phyloP scores from a whole-genome alignment of 2,797 vertebrate species.

The Columba guinea region DNA sequence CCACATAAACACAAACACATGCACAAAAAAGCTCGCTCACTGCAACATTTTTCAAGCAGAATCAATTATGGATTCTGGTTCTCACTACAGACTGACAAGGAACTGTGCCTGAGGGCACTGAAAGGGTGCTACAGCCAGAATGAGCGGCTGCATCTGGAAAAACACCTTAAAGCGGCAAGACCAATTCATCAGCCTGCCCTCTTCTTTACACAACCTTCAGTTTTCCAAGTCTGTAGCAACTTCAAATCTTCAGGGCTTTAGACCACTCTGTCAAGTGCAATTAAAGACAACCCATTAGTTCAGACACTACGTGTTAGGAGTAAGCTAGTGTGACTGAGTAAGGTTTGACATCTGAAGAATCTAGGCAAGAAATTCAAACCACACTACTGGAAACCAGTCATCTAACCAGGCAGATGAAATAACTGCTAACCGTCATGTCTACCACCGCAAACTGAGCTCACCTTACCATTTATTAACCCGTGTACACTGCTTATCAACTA shows the following conservation, averaged over 20 bases:
- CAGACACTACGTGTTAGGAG: fast-evolving
- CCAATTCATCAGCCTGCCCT: background rate
- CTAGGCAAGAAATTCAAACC: background rate
- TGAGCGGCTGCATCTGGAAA: fast-evolving
- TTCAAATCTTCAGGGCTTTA: background rate
- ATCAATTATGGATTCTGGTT: background rate
- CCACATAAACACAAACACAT: background rate
- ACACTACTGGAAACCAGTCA: fast-evolving
- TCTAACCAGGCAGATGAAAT: background rate
- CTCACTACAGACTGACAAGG: background rate
- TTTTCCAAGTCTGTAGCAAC: background rate
- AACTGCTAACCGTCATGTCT: background rate
- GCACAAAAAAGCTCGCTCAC: background rate
- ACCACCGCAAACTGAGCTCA: background rate
- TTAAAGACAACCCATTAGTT: fast-evolving
- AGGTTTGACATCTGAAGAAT: background rate
- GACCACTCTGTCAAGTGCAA: fast-evolving
- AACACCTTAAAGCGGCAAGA: background rate
- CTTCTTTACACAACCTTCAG: background rate
- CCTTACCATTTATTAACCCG: background rate
- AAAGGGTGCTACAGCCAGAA: background rate
- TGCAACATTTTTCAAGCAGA: background rate
- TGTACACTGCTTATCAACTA: background rate
- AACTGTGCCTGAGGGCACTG: background rate
- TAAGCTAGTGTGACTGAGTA: too few relatives aligned